Evolutionary conservation across 2,797 vertebrate genomes (phyloP).

Genomic region (Eremophila alpestris): DNA sequence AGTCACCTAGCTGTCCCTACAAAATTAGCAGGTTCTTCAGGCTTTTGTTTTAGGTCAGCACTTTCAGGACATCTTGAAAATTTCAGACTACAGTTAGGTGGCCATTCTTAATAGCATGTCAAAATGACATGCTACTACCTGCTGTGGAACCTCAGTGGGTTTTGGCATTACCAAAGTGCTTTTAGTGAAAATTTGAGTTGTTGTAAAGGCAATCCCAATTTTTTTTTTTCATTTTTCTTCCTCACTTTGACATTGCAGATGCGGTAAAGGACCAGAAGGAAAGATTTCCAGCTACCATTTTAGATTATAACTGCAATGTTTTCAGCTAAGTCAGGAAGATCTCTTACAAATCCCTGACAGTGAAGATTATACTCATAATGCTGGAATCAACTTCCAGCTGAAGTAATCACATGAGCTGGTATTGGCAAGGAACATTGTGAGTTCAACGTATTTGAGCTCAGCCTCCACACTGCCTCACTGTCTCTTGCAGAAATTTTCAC

Average conservation of each 20-base stretch:
- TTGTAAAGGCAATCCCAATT: not conserved
- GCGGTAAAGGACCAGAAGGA: not conserved
- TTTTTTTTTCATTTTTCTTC: not conserved
- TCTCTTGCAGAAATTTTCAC: not conserved
- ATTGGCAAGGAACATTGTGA: fast-evolving
- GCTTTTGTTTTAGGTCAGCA: not conserved
- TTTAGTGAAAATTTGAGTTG: not conserved
- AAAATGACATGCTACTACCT: not conserved
- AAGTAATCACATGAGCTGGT: not conserved
- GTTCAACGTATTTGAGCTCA: fast-evolving
- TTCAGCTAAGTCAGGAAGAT: not conserved
- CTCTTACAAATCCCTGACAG: not conserved
- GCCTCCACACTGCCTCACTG: not conserved
- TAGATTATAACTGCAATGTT: not conserved
- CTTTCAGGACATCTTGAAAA: not conserved
- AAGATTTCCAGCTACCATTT: not conserved
- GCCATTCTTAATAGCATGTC: not conserved
- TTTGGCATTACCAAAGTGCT: not conserved
- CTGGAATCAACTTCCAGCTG: not conserved
- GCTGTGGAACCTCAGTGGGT: not conserved
- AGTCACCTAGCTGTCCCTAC: not conserved
- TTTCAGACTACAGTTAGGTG: not conserved
- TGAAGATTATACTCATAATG: not conserved
- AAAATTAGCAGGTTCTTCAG: not conserved
- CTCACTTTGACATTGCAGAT: not conserved